Evolutionary conservation across 1,140 invertebrate genomes (phyloP).

Genomic region (Hesperophylax magnus): DNA sequence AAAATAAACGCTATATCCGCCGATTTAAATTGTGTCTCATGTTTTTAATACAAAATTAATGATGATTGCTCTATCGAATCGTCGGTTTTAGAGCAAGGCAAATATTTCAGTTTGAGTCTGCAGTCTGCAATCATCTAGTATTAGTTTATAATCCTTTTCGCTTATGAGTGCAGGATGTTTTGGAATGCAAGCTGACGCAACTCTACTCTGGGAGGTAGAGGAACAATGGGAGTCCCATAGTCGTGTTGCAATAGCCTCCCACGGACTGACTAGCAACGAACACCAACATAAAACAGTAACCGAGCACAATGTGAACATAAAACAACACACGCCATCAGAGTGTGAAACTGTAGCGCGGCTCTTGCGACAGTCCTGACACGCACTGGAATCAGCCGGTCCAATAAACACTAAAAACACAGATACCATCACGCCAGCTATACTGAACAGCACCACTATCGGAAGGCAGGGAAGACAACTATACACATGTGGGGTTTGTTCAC

Average conservation of each 20-base stretch:
- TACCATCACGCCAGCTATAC: too few species aligned
- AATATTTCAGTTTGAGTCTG: too few species aligned
- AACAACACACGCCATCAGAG: slow-evolving; percentile 51
- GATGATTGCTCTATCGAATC: too few species aligned
- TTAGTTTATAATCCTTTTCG: background rate
- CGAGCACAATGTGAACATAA: slow-evolving; percentile 46
- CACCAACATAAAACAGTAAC: background rate
- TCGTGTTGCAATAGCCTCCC: slow-evolving; percentile 28
- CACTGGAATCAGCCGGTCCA: slow-evolving; percentile 17
- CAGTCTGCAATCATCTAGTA: too few species aligned
- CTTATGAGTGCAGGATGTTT: slow-evolving; percentile 21
- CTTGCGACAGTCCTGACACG: slow-evolving; percentile 32
- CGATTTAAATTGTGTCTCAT: too few species aligned
- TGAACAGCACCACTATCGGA: too few species aligned
- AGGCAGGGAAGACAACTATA: too few species aligned
- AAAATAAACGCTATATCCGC: too few species aligned
- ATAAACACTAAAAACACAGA: background rate
- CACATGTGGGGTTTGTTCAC: too few species aligned
- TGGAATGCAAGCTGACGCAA: slow-evolving; percentile 3
- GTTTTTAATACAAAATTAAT: too few species aligned
- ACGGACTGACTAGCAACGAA: slow-evolving; percentile 13
- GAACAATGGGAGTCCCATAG: slow-evolving; percentile 44
- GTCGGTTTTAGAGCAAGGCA: too few species aligned
- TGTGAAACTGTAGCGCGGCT: slow-evolving; percentile 46
- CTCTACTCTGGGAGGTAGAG: slow-evolving; percentile 12